Base-by-base conservation (phyloP, 92 coral and sea anemone species). In the Phenganax subtilis region DNA sequence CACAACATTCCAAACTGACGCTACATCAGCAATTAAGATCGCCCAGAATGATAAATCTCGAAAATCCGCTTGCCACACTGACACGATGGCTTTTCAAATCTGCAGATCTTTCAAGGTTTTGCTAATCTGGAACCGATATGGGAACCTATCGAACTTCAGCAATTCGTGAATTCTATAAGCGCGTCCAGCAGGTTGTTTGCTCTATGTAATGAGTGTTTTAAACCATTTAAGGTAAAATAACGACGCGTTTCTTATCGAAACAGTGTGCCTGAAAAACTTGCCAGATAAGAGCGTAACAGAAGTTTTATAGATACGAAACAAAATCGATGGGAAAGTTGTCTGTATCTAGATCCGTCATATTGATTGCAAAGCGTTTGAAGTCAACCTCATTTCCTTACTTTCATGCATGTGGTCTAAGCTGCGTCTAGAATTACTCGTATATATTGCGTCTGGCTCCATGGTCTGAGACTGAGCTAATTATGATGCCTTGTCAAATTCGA, bases 1-100 rank as follows among this genome's bases (percentile, higher is more conserved):
- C 53, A 28, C 31, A 68, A 68, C 73, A 68, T 68, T 68, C 73
- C 54, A 1, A 29, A 68, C 47, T 68, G 73, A 68, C 73, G 47
- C 1, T 68, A 6, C 47, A 68, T 30, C 17, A 37, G 53, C 6
- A 30, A 37, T 68, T 28, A 30, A 30, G 73, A 68, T 68, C 73
- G n/a, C 6, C 73, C 54, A 68, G 52, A 30, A 68, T 30, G 73
- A 68, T 68, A 68, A 37, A 37, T 37, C 47, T 37, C 47, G 31
- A 25, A 66, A 25, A 66, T 14, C 67, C 25, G 29, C 67, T 9
- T 27, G 10, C 31, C 28, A 6, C 12, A 27, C 47, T 10, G 53
- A 68, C 73, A 52, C 73, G 73, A 52, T 68, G 53, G 47, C 73
- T 37, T 68, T 68, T 5, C 5, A 68, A 68, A 68, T 37, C 10